These are phyloP conservation scores for Gambusia holbrooki DNA, from an alignment of 2,113 vertebrate species.

Conservation along the genomic window DNA sequence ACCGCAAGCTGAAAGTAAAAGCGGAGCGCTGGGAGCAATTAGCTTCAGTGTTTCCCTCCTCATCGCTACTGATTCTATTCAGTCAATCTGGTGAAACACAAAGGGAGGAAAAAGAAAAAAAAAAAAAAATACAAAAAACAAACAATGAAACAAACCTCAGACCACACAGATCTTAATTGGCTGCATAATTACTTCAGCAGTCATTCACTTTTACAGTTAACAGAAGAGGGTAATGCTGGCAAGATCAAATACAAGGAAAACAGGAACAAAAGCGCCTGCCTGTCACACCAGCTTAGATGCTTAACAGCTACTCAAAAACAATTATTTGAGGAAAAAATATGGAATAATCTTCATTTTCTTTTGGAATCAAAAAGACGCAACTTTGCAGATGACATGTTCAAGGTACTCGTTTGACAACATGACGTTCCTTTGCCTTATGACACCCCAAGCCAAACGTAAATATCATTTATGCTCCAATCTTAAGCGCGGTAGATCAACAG, in stretches of 20 bases:
- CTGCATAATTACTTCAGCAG: conserved; percentile 65
- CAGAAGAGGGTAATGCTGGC: conserved; percentile 30
- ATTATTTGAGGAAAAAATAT: not conserved
- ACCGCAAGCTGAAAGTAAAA: conserved; percentile 56
- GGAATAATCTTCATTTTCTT: too few species aligned
- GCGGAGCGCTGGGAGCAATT: conserved; percentile 78
- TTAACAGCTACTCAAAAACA: conserved; percentile 8
- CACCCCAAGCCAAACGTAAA: conserved; percentile 28
- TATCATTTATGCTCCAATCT: conserved; percentile 51
- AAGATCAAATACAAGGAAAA: conserved; percentile 55
- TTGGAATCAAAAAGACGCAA: conserved; percentile 7
- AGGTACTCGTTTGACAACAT: conserved; percentile 12
- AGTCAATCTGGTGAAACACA: conserved; percentile 60
- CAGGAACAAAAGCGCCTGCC: conserved; percentile 49
- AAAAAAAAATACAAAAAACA: conserved; percentile 51
- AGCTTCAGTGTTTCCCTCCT: conserved; percentile 64
- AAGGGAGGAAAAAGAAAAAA: conserved; percentile 27
- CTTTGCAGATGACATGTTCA: not conserved
- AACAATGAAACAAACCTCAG: conserved; percentile 70
- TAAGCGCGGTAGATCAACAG: conserved; percentile 52
- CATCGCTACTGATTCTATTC: conserved; percentile 55
- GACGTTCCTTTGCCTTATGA: conserved; percentile 15
- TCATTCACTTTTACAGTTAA: conserved; percentile 36
- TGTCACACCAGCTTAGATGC: conserved; percentile 5
- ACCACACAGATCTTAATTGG: conserved; percentile 62